Evolutionary conservation across 2,797 vertebrate genomes (phyloP).

Genomic region (Corythornis leucogaster): DNA sequence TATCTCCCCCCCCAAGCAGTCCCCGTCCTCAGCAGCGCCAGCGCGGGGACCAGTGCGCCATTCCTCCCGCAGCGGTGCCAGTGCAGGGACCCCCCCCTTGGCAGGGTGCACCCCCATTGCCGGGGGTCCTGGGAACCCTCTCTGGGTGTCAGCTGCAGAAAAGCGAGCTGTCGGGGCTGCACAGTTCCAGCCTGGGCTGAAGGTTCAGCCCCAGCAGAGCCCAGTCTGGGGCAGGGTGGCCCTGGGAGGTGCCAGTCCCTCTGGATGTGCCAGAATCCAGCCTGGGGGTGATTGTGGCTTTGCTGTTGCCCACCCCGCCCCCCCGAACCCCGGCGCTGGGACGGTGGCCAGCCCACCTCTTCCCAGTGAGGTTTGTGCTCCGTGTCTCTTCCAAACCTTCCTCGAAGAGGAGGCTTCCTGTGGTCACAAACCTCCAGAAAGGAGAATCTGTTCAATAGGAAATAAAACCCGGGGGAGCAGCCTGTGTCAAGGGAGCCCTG

Average conservation of each 20-base stretch:
- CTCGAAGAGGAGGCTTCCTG: not conserved
- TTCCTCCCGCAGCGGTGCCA: not conserved
- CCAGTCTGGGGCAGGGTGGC: not conserved
- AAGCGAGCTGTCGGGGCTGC: not conserved
- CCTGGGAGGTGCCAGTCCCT: not conserved
- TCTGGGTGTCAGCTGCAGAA: too few relatives aligned
- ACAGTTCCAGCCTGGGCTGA: not conserved
- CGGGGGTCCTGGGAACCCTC: not conserved
- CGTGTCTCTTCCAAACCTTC: not conserved
- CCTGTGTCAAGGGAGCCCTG: not conserved
- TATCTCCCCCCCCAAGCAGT: rapidly evolving
- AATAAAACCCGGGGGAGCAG: not conserved
- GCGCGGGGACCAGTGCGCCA: rapidly evolving
- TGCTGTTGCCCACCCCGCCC: not conserved
- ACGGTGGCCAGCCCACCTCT: not conserved
- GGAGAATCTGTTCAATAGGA: not conserved
- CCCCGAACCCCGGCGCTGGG: not conserved
- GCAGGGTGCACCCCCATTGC: not conserved
- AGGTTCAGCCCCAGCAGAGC: not conserved
- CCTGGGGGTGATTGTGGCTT: not conserved
- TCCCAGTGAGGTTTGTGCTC: not conserved
- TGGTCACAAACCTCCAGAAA: rapidly evolving
- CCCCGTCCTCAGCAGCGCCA: not conserved
- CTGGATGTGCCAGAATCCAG: not conserved
- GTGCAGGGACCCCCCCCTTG: not conserved